These are phyloP conservation scores for Drosophila rubida DNA, from an alignment of 2,888 invertebrate species.

Conservation along the genomic window DNA sequence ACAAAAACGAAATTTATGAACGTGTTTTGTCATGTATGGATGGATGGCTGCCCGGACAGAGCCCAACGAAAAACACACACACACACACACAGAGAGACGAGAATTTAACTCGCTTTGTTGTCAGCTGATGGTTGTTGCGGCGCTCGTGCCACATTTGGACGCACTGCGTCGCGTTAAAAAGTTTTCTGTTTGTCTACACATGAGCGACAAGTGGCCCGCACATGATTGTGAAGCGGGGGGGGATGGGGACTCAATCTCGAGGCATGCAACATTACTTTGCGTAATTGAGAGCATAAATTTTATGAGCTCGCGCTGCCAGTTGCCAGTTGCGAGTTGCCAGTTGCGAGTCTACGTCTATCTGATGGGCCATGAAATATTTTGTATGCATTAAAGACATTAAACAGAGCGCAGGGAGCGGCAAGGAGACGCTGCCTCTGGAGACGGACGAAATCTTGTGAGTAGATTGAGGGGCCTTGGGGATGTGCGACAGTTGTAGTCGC, in stretches of 20 bases:
- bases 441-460: conserved; percentile 19
- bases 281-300: conserved; percentile 70
- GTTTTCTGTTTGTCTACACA: conserved; percentile 31
- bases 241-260: conserved; percentile 31
- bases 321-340: conserved; percentile 3
- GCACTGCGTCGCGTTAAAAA: conserved; percentile 38
- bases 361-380: conserved; percentile 56
- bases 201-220: conserved; percentile 43
- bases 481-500: conserved; percentile 23
- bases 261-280: conserved; percentile 56
- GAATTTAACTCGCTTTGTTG: conserved; percentile 25
- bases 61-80: background rate
- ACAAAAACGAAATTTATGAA: conserved; percentile 70
- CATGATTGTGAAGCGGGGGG: background rate
- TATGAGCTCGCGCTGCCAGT: conserved; percentile 47
- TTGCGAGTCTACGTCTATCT: conserved; percentile 36
- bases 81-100: background rate
- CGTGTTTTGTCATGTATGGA: conserved; percentile 67
- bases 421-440: conserved; percentile 11
- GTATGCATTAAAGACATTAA: conserved; percentile 45
- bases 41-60: conserved; percentile 29
- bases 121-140: conserved; percentile 2
- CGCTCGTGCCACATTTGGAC: conserved; percentile 32
- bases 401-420: conserved; percentile 1
- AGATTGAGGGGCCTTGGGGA: conserved; percentile 43